Conservation (phyloP, 2,113 vertebrate species). For the Lophura nycthemera region DNA sequence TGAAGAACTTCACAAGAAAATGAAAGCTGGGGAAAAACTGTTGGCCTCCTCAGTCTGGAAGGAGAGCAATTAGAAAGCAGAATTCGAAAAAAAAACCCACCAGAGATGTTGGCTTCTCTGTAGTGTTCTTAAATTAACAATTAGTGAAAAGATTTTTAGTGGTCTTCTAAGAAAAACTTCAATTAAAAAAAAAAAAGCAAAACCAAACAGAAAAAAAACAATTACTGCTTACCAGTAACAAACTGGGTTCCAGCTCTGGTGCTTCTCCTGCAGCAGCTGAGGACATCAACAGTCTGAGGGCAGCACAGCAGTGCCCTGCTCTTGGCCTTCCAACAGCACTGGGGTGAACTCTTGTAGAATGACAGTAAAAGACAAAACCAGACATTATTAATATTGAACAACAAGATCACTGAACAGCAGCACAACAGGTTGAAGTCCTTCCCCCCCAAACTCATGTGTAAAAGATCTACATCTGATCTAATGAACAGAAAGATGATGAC, state of each 20-base stretch:
- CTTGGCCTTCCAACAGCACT: background rate
- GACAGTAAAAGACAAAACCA: background rate
- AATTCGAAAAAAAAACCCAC: background rate
- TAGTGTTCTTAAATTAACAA: background rate
- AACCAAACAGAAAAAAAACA: background rate
- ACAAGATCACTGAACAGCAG: too few species aligned
- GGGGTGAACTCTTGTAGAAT: background rate
- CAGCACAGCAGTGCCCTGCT: slow-evolving; percentile 36
- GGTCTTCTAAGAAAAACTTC: background rate
- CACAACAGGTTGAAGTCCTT: background rate
- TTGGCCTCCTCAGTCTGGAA: background rate
- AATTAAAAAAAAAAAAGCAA: background rate
- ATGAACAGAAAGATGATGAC: background rate
- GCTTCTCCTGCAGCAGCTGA: slow-evolving; percentile 61
- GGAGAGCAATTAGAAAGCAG: background rate
- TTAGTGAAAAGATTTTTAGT: background rate
- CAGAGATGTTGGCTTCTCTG: background rate
- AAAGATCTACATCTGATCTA: background rate
- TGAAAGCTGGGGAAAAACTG: background rate
- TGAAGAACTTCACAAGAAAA: background rate
- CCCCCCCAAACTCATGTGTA: background rate
- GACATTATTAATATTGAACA: background rate
- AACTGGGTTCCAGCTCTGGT: slow-evolving; percentile 66
- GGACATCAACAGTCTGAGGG: slow-evolving; percentile 68
- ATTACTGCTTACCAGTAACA: slow-evolving; percentile 58